phyloP scores from a whole-genome alignment of 2,888 invertebrate genomes.

The Drosophila paracracens region DNA sequence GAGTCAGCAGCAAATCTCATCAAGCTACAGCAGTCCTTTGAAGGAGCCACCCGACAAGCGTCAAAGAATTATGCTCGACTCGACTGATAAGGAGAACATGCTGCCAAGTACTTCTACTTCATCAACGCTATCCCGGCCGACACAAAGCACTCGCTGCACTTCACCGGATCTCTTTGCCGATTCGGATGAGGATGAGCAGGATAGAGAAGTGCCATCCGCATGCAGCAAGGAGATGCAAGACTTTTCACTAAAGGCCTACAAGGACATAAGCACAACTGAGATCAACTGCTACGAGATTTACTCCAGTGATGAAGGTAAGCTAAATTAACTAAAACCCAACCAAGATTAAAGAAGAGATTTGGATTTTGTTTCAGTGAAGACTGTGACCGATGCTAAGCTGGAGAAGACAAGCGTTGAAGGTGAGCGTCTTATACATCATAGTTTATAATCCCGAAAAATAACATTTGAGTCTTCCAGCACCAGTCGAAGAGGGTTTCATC shows the following conservation, averaged over 20 bases:
- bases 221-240: conserved; percentile 27
- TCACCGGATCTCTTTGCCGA: conserved; percentile 84
- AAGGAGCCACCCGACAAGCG: conserved; percentile 66
- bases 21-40: conserved; percentile 38
- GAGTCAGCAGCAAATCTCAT: not conserved
- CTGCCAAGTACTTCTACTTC: conserved; percentile 3
- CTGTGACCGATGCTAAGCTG: conserved; percentile 38
- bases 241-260: conserved; percentile 50
- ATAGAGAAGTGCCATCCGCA: not conserved
- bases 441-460: no score
- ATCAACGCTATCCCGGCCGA: conserved; percentile 16
- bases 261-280: conserved; percentile 26
- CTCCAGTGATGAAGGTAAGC: conserved; percentile 83
- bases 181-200: conserved; percentile 73
- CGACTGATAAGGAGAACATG: conserved; percentile 47
- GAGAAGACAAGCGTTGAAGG: conserved; percentile 2
- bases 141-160: conserved; percentile 57
- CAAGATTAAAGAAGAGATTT: not conserved
- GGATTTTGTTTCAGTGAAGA: conserved; percentile 78
- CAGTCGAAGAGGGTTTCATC: conserved; percentile 23
- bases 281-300: conserved; percentile 76
- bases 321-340: not conserved
- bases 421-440: not conserved
- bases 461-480: not conserved
- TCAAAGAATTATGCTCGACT: conserved; percentile 6